phyloP scores from a whole-genome alignment of 2,113 vertebrate species.

The Upupa epops region DNA sequence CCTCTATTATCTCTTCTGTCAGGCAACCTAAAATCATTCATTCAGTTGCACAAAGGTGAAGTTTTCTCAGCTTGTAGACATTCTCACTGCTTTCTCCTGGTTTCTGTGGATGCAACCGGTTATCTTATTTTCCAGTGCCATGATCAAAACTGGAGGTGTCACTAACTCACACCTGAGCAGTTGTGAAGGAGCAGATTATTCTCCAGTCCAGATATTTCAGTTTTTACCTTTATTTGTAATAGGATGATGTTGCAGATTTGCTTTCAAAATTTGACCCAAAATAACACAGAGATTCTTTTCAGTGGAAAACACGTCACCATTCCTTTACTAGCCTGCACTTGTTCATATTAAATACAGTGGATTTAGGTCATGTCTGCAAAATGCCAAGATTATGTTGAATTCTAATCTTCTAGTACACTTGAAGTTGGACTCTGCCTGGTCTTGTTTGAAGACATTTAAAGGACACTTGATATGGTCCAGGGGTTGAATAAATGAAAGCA shows the following conservation, averaged over 20 bases:
- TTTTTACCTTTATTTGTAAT: background rate
- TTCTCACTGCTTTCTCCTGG: background rate
- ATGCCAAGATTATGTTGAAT: background rate
- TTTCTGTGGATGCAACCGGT: background rate
- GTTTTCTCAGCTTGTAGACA: background rate
- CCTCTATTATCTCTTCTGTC: background rate
- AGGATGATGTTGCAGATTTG: background rate
- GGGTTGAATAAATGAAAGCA: background rate
- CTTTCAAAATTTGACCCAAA: background rate
- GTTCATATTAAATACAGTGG: background rate
- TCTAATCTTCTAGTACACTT: background rate
- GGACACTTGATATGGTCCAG: background rate
- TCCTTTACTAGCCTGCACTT: background rate
- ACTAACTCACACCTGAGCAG: background rate
- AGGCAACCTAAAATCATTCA: background rate
- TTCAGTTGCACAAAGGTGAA: background rate
- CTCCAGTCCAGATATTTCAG: background rate
- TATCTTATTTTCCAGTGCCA: background rate
- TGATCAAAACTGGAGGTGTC: background rate
- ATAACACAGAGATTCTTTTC: accelerated
- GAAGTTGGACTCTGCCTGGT: background rate
- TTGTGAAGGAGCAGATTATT: background rate
- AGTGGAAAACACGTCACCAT: background rate
- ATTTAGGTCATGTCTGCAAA: background rate
- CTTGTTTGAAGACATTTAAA: background rate